Percentiles rank a stretch among this genome's conserved stretches.
These are phyloP conservation scores for Dichetophora obliterata DNA, from an alignment of 2,888 invertebrate genomes.

Conservation along the genomic window DNA sequence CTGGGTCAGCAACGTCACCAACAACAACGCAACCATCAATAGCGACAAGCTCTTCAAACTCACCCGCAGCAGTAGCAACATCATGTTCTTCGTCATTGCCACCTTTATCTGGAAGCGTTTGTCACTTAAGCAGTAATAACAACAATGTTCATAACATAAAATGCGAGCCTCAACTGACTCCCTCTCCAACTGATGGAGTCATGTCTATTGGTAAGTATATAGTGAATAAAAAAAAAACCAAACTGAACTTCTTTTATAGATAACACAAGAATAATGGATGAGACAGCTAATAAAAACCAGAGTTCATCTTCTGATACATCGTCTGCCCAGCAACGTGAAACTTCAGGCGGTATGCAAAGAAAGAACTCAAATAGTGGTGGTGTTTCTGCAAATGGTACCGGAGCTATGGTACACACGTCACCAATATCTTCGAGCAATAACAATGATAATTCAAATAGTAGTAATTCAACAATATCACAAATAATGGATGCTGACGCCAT, in stretches of 20 bases:
- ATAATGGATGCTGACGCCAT: slow-evolving; percentile 51
- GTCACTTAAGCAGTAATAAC: slow-evolving; percentile 20
- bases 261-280: slow-evolving; percentile 16
- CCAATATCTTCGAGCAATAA: slow-evolving; percentile 48
- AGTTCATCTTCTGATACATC: slow-evolving; percentile 11
- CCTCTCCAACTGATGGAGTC: slow-evolving; percentile 27
- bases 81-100: slow-evolving; percentile 22
- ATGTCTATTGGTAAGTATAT: slow-evolving; percentile 4
- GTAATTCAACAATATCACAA: slow-evolving; percentile 50
- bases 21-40: background rate
- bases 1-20: slow-evolving; percentile 17
- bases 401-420: slow-evolving; percentile 9
- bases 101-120: background rate
- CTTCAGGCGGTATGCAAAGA: slow-evolving; percentile 24
- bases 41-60: slow-evolving; percentile 24
- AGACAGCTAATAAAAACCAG: slow-evolving; percentile 14
- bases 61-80: background rate
- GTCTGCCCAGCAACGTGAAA: slow-evolving; percentile 10
- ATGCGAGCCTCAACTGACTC: slow-evolving; percentile 39
- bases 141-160: slow-evolving; percentile 39
- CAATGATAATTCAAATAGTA: slow-evolving; percentile 50
- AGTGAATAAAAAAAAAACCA: background rate
- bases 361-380: slow-evolving; percentile 43
- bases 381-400: slow-evolving; percentile 30
- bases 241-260: slow-evolving; percentile 6